Base-by-base conservation (phyloP, 2,113 vertebrate genomes). In the Thermophis baileyi region DNA sequence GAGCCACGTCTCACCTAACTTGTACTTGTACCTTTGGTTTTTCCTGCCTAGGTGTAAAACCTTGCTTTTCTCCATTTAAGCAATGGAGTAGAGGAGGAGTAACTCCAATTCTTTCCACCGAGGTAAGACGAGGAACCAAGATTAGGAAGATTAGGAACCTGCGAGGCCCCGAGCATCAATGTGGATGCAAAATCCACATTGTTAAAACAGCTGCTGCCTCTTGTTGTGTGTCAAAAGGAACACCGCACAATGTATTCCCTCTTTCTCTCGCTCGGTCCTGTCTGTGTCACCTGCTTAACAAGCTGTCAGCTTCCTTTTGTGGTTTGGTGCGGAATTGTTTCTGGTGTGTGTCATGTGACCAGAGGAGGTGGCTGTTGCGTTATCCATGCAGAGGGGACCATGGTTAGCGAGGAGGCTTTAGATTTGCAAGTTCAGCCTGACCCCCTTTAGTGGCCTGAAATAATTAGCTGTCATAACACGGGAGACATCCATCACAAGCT, bases 181-280 rank as follows among this genome's bases (percentile, higher is more conserved):
- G 30, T 12, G 14, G n/a, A 40, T 7, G n/a, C 0, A 50, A 25
- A 2, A 1, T 35, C 47, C 47, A 47, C 47, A 47, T 6, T 4
- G 27, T 0, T 55, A 94, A n/a, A 30, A 7, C 93, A 11, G 86
- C 92, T 74, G 2, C 92, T 92, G 95, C 74, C 90, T 87, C 57
- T 89, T 0, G 27, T 30, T 90, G 89, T 93, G 91, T 35, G 81
- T 91, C 92, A 57, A 91, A 40, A 96, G 93, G 88, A 92, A 91
- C 44, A 87, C 12, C 11, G 47, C 47, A 24, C 87, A 94, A 96
- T 93, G 94, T 30, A 85, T 91, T 91, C 91, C 90, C 94, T 93
- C 87, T 90, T 93, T 94, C 53, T 44, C 40, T 3, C 0, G 1
- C 40, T 3, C 25, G 16, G 30, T 44, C 27, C 87, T 55, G 20